phyloP scores from a whole-genome alignment of 2,888 invertebrate species.

The Augochlorella aurata region DNA sequence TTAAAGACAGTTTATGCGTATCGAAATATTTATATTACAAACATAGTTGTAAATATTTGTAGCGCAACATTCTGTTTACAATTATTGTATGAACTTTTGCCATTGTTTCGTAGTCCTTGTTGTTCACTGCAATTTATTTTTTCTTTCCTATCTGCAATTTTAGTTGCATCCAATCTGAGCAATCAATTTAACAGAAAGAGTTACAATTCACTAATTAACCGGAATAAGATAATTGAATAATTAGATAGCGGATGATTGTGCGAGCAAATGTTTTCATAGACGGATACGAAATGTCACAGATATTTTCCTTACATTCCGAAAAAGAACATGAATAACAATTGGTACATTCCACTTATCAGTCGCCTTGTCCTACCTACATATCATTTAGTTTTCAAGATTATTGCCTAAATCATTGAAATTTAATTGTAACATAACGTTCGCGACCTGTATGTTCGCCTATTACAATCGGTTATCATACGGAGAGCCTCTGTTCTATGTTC shows the following conservation, averaged over 20 bases:
- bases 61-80: not conserved
- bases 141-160: not conserved
- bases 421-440: not conserved
- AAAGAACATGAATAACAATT: too few relatives aligned
- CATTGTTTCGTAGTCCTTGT: not conserved
- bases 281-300: too few relatives aligned
- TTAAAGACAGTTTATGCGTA: not conserved
- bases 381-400: not conserved
- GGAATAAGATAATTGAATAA: not conserved
- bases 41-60: not conserved
- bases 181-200: not conserved
- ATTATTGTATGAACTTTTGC: not conserved
- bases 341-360: too few relatives aligned
- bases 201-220: not conserved
- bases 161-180: not conserved
- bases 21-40: not conserved
- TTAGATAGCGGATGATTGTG: not conserved
- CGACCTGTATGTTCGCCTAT: not conserved
- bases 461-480: not conserved
- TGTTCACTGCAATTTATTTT: not conserved
- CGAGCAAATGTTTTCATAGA: not conserved
- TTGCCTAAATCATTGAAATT: not conserved
- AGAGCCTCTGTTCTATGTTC: slow-evolving; percentile 25
- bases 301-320: too few relatives aligned
- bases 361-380: too few relatives aligned